Percentiles rank a stretch among this genome's conserved stretches.
Conservation (phyloP, 2,888 invertebrate genomes). For the Lampropteryx suffumata region DNA sequence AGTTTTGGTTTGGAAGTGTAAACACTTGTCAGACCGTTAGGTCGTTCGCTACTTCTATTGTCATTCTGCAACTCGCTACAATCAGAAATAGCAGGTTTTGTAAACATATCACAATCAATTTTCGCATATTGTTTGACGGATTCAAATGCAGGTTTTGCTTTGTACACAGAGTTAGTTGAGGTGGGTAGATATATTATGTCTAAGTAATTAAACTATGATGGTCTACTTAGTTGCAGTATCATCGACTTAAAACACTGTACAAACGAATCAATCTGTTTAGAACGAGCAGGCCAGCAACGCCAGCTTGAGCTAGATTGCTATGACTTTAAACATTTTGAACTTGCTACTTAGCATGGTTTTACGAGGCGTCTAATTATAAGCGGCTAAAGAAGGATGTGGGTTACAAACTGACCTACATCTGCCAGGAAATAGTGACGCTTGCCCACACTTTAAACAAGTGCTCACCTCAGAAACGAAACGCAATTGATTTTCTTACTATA, state of each 20-base stretch:
- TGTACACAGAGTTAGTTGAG: too few relatives aligned
- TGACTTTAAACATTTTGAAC: constrained; percentile 20
- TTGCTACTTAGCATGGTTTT: constrained; percentile 31
- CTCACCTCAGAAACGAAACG: not conserved
- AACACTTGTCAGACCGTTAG: constrained; percentile 41
- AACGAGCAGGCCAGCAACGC: too few relatives aligned
- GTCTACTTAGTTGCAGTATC: too few relatives aligned
- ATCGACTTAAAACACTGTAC: too few relatives aligned
- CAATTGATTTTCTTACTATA: too few relatives aligned
- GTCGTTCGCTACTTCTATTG: constrained; percentile 19
- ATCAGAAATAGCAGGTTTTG: constrained; percentile 53
- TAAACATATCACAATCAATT: constrained; percentile 55
- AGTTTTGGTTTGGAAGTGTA: constrained; percentile 48
- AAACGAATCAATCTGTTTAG: too few relatives aligned
- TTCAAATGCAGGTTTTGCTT: constrained; percentile 32
- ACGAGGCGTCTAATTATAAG: constrained; percentile 34
- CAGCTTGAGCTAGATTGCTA: not conserved
- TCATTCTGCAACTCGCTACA: constrained; percentile 36
- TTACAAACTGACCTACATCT: constrained; percentile 41
- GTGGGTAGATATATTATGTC: too few relatives aligned
- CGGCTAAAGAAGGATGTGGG: constrained; percentile 34
- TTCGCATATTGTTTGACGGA: constrained; percentile 29
- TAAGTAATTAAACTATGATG: too few relatives aligned
- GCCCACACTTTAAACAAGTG: constrained; percentile 1
- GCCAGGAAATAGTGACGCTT: constrained; percentile 34